Evolutionary conservation across 2,113 vertebrate genomes (phyloP), one percentile per base, ranked within the genome.

Genomic region (Silurus glanis): DNA sequence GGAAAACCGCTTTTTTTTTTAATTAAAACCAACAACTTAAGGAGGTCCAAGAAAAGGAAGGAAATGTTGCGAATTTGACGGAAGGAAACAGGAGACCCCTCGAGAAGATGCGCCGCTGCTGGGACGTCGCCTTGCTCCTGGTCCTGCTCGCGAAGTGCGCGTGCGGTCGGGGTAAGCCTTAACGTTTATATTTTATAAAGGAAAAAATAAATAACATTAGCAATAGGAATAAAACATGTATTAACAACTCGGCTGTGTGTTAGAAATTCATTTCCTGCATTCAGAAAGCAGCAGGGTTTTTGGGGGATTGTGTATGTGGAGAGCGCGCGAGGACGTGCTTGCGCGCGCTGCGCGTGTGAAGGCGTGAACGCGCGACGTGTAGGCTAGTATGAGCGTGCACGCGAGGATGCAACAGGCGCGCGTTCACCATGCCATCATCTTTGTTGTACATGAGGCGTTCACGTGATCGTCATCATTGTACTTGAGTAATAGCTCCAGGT

Each of bases 151-250:
- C 90, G 6, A 75, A 85, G 4, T 82, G 86, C 10, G 91, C 89
- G 7, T 37, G 90, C 89, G 89, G 89, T 83, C 95, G 93, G 94
- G 95, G 95, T 95, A 94, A 90, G 94, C 81, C 0, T 2, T 47
- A 4, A 28, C 4, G 3, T 16, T 69, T 64, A 14, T 45, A 2
- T 45, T 4, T 21, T 17, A 21, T 74, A 37, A n/a, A n/a, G 53
- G 19, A 53, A 62, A 23, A 25, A 12, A n/a, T 0, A 62, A 7
- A 23, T 21, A 23, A 21, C 9, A 37, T 37, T 2, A 37, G 37
- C 37, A 37, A 37, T 37, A 37, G 37, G 37, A 67, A 14, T 5
- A 28, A 28, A 28, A 6, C 67, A 69, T 66, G 25, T 28, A 0
- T 8, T 6, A 0, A 67, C 49, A 53, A 76, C 21, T 53, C 17